Percentiles rank a stretch among this genome's conserved stretches.
phyloP scores from a whole-genome alignment of 1,140 invertebrate genomes.

The Trachymyrmex cornetzi region DNA sequence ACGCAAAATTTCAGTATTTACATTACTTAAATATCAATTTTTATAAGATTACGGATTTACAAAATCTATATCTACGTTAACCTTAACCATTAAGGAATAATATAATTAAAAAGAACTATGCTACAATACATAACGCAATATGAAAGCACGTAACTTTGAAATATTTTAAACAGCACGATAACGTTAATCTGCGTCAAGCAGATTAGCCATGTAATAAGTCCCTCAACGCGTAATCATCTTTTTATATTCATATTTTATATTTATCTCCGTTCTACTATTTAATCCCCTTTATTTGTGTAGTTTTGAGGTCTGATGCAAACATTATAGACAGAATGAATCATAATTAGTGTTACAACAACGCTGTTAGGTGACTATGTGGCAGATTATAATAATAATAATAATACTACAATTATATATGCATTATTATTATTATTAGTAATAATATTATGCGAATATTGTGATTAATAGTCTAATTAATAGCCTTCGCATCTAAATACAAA shows the following conservation, averaged over 20 bases:
- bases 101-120: neutral
- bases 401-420: too few species aligned
- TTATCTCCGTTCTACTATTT: neutral
- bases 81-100: neutral
- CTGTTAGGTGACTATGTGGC: too few species aligned
- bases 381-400: too few species aligned
- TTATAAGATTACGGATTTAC: neutral
- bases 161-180: neutral
- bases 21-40: slow-evolving; percentile 13
- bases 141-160: neutral
- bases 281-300: neutral
- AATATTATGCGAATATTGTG: too few species aligned
- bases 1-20: neutral
- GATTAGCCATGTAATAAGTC: neutral
- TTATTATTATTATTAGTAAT: too few species aligned
- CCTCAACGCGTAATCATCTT: neutral
- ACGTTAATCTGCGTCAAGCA: slow-evolving; percentile 5
- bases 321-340: neutral
- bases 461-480: too few species aligned
- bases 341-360: too few species aligned
- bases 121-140: neutral
- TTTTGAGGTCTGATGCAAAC: neutral
- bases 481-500: too few species aligned
- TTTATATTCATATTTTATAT: slow-evolving; percentile 15
- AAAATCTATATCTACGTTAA: neutral